Conservation (phyloP, 2,113 vertebrate genomes). For the Clupea harengus region DNA sequence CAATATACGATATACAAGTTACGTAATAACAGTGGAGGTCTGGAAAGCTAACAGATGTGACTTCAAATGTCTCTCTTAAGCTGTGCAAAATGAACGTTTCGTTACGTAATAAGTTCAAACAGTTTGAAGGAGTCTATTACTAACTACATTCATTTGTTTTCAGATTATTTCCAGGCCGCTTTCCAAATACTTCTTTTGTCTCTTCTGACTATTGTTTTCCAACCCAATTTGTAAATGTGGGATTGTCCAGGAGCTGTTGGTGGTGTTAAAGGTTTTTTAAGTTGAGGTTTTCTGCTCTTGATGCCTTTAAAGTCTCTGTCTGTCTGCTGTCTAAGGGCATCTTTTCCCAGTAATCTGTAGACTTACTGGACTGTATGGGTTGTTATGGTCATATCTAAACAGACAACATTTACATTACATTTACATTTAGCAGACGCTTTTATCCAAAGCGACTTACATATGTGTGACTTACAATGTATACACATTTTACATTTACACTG, state of each 20-base stretch:
- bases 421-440: too few species aligned
- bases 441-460: too few species aligned
- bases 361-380: background rate
- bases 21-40: background rate
- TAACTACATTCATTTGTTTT: background rate
- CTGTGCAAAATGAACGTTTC: background rate
- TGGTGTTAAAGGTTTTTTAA: background rate
- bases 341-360: background rate
- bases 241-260: background rate
- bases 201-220: background rate
- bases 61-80: background rate
- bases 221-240: background rate
- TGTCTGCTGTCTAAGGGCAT: background rate
- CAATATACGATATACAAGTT: background rate
- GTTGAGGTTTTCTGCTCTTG: background rate
- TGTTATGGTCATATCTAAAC: background rate
- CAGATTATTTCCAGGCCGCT: background rate
- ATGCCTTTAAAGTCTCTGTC: background rate
- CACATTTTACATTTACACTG: too few species aligned
- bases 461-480: too few species aligned
- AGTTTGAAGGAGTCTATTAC: background rate
- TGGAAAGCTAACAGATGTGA: background rate
- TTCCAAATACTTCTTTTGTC: too few species aligned
- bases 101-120: background rate
- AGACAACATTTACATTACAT: too few species aligned